Evolutionary conservation across 2,888 invertebrate species (phyloP).

Genomic region (Archips crataeganus): DNA sequence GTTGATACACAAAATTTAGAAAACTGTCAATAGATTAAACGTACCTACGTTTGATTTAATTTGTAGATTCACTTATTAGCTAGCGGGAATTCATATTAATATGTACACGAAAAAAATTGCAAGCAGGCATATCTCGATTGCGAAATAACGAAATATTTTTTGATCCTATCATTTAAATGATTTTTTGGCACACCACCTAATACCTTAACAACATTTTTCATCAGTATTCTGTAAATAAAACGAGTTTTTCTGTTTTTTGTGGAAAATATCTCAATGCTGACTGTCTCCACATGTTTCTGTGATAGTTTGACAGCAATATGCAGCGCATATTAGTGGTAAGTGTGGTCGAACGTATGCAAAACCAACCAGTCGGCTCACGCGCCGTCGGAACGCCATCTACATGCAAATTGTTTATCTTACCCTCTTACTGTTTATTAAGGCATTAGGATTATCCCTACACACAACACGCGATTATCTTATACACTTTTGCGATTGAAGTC

Average conservation of each 20-base stretch:
- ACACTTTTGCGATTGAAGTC: not conserved
- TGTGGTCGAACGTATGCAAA: conserved; percentile 72
- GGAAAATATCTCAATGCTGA: not conserved
- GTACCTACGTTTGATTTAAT: too few species aligned
- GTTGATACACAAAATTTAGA: not conserved
- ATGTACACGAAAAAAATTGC: too few species aligned
- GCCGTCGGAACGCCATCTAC: conserved; percentile 70
- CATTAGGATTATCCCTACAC: conserved; percentile 58
- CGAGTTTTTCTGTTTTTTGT: not conserved
- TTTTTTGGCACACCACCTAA: too few species aligned
- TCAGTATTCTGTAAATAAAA: too few species aligned
- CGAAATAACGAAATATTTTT: too few species aligned
- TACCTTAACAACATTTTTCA: too few species aligned
- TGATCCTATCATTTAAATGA: too few species aligned
- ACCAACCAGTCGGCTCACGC: conserved; percentile 62
- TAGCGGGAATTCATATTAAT: too few species aligned
- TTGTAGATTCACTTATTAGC: too few species aligned
- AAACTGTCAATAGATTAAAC: too few species aligned
- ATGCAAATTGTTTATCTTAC: conserved; percentile 69
- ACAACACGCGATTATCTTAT: not conserved
- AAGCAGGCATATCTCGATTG: too few species aligned
- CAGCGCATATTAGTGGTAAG: conserved; percentile 68
- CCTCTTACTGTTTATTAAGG: conserved; percentile 56
- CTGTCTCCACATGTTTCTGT: conserved; percentile 47
- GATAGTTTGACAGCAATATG: conserved; percentile 56